phyloP scores from a whole-genome alignment of 2,113 vertebrate species.

The Paramisgurnus dabryanus region DNA sequence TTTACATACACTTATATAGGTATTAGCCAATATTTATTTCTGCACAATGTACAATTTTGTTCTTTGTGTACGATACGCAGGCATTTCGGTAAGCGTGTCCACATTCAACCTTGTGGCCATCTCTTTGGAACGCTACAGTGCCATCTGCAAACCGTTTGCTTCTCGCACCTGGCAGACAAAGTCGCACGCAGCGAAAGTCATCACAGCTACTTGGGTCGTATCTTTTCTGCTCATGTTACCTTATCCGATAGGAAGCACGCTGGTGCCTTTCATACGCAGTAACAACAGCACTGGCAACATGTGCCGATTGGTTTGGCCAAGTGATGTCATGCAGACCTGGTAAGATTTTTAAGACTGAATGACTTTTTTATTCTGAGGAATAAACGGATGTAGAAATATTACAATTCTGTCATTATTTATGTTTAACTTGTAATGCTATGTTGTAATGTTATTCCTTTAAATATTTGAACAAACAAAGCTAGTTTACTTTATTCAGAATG shows the following conservation, averaged over 20 bases:
- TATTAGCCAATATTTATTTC: neutral
- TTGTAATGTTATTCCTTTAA: no score
- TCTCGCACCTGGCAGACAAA: conserved; percentile 97
- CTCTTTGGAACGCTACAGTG: conserved; percentile 94
- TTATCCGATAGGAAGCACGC: conserved; percentile 89
- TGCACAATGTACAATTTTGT: neutral
- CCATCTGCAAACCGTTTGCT: conserved; percentile 93
- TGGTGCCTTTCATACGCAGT: conserved; percentile 85
- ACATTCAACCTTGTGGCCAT: conserved; percentile 97
- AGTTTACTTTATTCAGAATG: no score
- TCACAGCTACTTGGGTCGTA: conserved; percentile 87
- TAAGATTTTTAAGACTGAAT: conserved; percentile 67
- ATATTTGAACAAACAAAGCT: neutral
- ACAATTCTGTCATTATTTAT: neutral
- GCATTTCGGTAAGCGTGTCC: conserved; percentile 93
- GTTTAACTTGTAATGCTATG: neutral
- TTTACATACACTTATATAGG: neutral
- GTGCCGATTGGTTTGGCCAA: conserved; percentile 93
- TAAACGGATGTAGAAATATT: neutral
- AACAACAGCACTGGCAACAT: conserved; percentile 91
- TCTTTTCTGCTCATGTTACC: conserved; percentile 94
- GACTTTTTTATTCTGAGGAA: neutral
- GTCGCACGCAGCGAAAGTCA: conserved; percentile 92
- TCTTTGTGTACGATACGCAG: conserved; percentile 63
- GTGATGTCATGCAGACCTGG: conserved; percentile 86